A percentile compares a stretch with the other conserved stretches of the same genome.
These are phyloP conservation scores for Antechinus flavipes DNA, from an alignment of 2,113 vertebrate species.

Conservation along the genomic window DNA sequence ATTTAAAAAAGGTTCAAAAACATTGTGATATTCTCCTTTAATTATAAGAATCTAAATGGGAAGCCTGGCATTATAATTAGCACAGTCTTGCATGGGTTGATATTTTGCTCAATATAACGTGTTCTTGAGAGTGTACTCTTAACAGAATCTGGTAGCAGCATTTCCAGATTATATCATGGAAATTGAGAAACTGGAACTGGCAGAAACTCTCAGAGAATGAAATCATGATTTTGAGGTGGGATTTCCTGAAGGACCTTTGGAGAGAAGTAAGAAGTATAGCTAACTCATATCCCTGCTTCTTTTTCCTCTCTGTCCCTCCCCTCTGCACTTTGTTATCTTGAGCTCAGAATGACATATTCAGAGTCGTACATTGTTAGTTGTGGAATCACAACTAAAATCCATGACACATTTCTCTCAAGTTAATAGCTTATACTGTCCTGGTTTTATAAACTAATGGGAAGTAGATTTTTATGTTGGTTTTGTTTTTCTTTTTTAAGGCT, in stretches of 20 bases:
- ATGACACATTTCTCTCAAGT: neutral
- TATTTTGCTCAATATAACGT: conserved; percentile 12
- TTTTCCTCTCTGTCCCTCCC: accelerated
- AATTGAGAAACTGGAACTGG: neutral
- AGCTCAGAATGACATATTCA: accelerated
- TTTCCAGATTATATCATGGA: neutral
- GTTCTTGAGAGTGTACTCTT: neutral
- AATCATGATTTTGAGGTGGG: neutral
- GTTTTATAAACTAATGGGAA: conserved; percentile 15
- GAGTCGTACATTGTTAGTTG: neutral
- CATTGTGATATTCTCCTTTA: conserved; percentile 73
- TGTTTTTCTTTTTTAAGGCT: neutral
- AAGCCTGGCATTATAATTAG: conserved; percentile 78
- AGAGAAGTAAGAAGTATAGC: neutral
- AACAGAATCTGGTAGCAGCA: neutral
- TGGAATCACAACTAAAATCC: neutral
- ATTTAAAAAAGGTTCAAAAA: conserved; percentile 66
- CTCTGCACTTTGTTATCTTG: neutral
- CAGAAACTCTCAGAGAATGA: accelerated
- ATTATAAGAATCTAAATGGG: conserved; percentile 63
- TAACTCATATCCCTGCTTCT: neutral
- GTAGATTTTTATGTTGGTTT: neutral
- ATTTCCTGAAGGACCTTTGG: neutral
- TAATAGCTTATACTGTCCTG: neutral
- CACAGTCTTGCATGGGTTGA: conserved; percentile 35